Evolutionary conservation across 2,113 vertebrate genomes (phyloP).

Genomic region (Microcebus griseorufus): DNA sequence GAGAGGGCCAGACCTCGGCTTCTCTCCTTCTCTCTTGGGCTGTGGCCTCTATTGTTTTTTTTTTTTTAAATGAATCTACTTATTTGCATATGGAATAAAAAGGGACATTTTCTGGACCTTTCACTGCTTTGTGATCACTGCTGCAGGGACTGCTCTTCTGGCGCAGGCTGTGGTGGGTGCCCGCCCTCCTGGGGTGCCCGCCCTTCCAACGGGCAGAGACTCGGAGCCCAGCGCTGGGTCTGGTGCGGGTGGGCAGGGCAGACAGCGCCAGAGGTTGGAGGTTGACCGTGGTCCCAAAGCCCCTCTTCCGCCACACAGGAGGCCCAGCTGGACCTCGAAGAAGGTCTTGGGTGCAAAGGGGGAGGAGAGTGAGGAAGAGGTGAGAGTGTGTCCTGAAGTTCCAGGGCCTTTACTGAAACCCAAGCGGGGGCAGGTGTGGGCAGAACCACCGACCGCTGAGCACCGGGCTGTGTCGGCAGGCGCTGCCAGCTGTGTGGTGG

Average conservation of each 20-base stretch:
- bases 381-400: accelerated
- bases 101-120: slow-evolving; percentile 77
- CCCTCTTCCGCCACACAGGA: accelerated
- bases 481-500: accelerated
- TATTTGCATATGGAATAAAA: slow-evolving; percentile 80
- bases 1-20: neutral
- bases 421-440: neutral
- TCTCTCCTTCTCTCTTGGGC: neutral
- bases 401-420: neutral
- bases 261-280: neutral
- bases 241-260: neutral
- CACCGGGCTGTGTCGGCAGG: neutral
- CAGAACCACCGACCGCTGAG: neutral
- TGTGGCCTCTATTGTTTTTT: neutral
- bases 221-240: neutral
- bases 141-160: neutral
- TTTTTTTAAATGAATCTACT: slow-evolving; percentile 59
- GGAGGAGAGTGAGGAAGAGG: neutral
- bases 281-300: no score
- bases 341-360: neutral
- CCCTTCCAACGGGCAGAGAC: accelerated
- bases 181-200: neutral
- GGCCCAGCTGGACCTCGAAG: neutral
- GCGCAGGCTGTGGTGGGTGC: neutral
- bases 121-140: slow-evolving; percentile 41